Evolutionary conservation across 2,888 invertebrate genomes (phyloP).

Genomic region (Andrena flavipes): DNA sequence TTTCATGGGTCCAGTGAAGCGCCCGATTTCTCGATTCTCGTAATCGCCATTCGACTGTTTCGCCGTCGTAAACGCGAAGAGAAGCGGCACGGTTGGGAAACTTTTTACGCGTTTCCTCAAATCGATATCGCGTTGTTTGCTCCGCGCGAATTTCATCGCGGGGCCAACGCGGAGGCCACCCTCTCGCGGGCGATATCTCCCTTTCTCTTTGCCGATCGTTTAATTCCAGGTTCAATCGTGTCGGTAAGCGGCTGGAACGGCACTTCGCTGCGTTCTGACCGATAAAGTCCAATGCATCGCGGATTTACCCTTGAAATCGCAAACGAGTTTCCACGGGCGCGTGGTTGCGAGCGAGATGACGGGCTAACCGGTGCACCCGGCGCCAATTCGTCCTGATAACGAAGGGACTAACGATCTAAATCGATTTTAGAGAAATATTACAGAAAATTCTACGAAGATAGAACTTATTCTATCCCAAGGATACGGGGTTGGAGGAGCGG

Average conservation of each 20-base stretch:
- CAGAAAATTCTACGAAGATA: too few relatives aligned
- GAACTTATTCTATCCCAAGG: too few relatives aligned
- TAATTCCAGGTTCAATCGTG: background rate
- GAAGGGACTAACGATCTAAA: background rate
- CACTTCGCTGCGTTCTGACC: background rate
- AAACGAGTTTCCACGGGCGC: constrained; percentile 9
- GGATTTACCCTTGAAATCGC: constrained; percentile 23
- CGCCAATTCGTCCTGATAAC: background rate
- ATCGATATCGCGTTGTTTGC: constrained; percentile 1
- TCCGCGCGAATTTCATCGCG: background rate
- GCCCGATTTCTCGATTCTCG: background rate
- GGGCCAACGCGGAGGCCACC: background rate
- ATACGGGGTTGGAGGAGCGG: too few relatives aligned
- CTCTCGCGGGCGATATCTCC: background rate
- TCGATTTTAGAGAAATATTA: background rate
- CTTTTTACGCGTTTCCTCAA: background rate
- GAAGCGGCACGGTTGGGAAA: background rate
- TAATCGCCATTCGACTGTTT: background rate
- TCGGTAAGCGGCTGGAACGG: constrained; percentile 3
- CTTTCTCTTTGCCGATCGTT: constrained; percentile 3
- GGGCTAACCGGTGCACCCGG: background rate
- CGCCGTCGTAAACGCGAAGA: background rate
- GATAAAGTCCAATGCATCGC: constrained; percentile 18
- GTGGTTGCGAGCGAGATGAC: background rate
- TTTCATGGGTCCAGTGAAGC: background rate